A percentile compares a stretch with the other conserved stretches of the same genome.
Evolutionary conservation across 2,888 invertebrate species (phyloP).

Genomic region (Spodoptera exigua): DNA sequence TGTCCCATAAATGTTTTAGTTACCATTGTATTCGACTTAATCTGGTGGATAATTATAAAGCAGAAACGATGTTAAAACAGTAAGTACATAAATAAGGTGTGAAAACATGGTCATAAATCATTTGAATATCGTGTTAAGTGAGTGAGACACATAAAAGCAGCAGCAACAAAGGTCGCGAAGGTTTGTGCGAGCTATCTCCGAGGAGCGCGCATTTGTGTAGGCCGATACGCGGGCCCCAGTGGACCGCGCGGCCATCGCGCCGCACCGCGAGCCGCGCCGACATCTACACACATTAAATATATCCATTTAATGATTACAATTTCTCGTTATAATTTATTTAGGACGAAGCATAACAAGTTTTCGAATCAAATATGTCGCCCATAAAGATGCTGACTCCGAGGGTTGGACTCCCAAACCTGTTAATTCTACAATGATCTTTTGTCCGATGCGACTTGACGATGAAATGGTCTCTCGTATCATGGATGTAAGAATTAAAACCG

Average conservation of each 20-base stretch:
- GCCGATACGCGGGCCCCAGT: conserved; percentile 74
- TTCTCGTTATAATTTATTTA: conserved; percentile 89
- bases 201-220: conserved; percentile 85
- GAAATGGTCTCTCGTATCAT: conserved; percentile 84
- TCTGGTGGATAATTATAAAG: background rate
- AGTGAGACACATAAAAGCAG: conserved; percentile 73
- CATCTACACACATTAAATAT: conserved; percentile 86
- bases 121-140: conserved; percentile 65
- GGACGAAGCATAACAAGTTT: conserved; percentile 89
- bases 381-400: conserved; percentile 87
- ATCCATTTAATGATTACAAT: conserved; percentile 88
- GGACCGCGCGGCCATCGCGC: conserved; percentile 62
- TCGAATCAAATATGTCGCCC: conserved; percentile 89
- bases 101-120: conserved; percentile 55
- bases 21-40: no score
- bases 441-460: conserved; percentile 69
- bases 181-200: conserved; percentile 81
- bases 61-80: background rate
- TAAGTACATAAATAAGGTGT: conserved; percentile 1
- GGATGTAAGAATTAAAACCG: conserved; percentile 88
- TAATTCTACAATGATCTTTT: conserved; percentile 85
- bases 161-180: conserved; percentile 79
- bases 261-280: conserved; percentile 66
- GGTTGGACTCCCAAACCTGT: conserved; percentile 83
- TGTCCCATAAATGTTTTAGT: no score